Evolutionary conservation across 2,113 vertebrate genomes (phyloP).

Genomic region (Spilogale gracilis): DNA sequence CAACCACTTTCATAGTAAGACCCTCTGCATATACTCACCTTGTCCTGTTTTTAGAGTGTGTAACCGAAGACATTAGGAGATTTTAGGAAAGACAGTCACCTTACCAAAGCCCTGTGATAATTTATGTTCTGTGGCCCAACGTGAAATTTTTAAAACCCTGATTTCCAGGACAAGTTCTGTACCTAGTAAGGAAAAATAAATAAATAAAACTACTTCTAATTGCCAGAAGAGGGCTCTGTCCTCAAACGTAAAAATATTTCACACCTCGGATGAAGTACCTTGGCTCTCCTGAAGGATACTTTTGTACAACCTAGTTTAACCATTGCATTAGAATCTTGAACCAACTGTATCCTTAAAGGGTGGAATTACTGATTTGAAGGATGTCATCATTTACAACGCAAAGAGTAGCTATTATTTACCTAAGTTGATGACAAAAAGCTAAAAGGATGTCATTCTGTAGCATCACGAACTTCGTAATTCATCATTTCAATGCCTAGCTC

Average conservation of each 20-base stretch:
- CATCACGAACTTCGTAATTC: not conserved
- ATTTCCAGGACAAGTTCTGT: not conserved
- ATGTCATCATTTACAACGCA: not conserved
- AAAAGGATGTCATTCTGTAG: not conserved
- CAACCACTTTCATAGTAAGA: not conserved
- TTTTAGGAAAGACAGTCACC: not conserved
- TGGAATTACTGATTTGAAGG: not conserved
- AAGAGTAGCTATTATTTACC: not conserved
- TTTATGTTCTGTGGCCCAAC: not conserved
- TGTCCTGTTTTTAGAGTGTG: not conserved
- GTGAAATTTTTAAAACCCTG: not conserved
- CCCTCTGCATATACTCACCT: not conserved
- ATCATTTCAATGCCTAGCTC: not conserved
- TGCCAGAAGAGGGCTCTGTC: constrained; percentile 64
- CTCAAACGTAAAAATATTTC: constrained; percentile 56
- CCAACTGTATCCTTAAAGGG: not conserved
- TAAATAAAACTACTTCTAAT: not conserved
- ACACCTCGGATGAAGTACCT: not conserved
- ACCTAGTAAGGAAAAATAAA: not conserved
- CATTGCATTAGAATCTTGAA: not conserved
- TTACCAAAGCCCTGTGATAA: not conserved
- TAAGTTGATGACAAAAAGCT: not conserved
- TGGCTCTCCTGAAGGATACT: not conserved
- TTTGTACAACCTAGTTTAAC: not conserved
- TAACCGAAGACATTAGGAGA: not conserved